Evolutionary conservation across 2,113 vertebrate genomes (phyloP).

Genomic region (Sturnira hondurensis): DNA sequence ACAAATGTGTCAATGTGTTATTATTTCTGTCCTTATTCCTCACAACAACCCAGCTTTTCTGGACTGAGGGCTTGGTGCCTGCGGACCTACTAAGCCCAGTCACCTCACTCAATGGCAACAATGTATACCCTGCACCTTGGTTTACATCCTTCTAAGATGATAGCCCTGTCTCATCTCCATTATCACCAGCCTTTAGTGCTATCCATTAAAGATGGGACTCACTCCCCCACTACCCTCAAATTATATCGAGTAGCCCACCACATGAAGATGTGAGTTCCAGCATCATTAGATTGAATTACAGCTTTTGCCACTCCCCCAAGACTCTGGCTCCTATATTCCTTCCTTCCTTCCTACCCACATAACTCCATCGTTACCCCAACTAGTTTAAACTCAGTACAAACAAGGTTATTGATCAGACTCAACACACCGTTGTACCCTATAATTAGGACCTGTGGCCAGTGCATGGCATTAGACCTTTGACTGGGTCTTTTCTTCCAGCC

Average conservation of each 20-base stretch:
- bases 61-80: not conserved
- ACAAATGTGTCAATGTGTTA: not conserved
- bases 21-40: not conserved
- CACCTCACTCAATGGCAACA: not conserved
- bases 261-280: not conserved
- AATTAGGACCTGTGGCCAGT: not conserved
- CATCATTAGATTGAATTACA: not conserved
- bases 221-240: not conserved
- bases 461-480: not conserved
- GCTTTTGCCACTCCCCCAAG: not conserved
- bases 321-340: not conserved
- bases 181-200: not conserved
- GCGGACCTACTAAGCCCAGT: not conserved
- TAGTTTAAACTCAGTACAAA: not conserved
- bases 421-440: fast-evolving
- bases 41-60: not conserved
- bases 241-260: not conserved
- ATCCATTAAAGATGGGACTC: not conserved
- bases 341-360: not conserved
- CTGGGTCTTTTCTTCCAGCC: not conserved
- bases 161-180: not conserved
- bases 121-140: not conserved
- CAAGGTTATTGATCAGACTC: not conserved
- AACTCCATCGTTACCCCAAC: too few relatives aligned
- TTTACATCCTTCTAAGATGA: not conserved